phyloP scores from a whole-genome alignment of 35 echinoderm and acorn worm species.

The Patiria miniata region DNA sequence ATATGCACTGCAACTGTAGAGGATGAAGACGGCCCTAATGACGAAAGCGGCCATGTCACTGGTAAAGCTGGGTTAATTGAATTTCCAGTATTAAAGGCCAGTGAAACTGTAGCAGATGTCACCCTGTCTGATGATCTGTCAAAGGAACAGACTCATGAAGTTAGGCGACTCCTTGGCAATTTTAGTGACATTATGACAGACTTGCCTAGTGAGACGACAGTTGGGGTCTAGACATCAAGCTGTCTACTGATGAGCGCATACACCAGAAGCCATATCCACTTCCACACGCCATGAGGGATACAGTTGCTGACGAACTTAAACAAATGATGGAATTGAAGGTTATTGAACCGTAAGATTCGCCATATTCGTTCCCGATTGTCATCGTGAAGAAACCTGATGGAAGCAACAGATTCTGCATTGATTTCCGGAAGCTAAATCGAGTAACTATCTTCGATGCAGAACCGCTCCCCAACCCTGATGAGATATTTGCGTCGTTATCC shows the following conservation, averaged over 20 bases:
- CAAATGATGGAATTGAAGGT: slow-evolving; percentile 52
- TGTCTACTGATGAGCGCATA: slow-evolving; percentile 39
- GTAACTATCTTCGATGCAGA: slow-evolving; percentile 54
- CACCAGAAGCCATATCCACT: slow-evolving; percentile 61
- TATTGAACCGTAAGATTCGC: slow-evolving; percentile 46
- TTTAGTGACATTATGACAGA: slow-evolving; percentile 42
- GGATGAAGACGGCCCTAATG: background rate
- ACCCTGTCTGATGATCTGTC: background rate
- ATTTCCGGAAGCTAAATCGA: slow-evolving; percentile 37
- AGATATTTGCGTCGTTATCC: slow-evolving; percentile 38
- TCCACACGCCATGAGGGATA: slow-evolving; percentile 28
- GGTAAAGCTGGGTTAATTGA: too few relatives aligned
- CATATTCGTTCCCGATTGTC: slow-evolving; percentile 68
- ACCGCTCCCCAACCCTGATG: slow-evolving; percentile 52
- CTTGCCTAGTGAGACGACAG: slow-evolving; percentile 45
- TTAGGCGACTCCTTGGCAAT: slow-evolving; percentile 10
- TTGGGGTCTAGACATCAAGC: slow-evolving; percentile 45
- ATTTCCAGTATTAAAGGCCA: too few relatives aligned
- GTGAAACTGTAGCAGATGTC: too few relatives aligned
- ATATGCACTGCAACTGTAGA: background rate
- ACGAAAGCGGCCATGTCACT: background rate
- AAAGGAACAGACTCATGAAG: slow-evolving; percentile 2
- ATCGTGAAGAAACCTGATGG: slow-evolving; percentile 69
- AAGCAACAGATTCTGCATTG: slow-evolving; percentile 64
- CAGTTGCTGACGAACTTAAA: slow-evolving; percentile 51